Evolutionary conservation across 2,113 vertebrate genomes (phyloP).

Genomic region (Vicugna pacos): DNA sequence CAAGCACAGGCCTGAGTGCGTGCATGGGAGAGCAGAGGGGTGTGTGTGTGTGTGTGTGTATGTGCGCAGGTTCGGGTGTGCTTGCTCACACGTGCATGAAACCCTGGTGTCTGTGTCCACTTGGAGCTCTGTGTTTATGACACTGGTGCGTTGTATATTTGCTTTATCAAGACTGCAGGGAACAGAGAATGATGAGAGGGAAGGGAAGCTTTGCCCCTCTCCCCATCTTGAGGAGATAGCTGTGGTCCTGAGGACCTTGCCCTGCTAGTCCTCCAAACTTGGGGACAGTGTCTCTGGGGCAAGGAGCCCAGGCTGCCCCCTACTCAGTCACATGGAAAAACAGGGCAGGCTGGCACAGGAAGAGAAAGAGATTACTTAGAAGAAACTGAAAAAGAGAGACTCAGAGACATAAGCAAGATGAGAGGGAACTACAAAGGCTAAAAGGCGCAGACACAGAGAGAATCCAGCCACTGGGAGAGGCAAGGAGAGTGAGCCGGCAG

Average conservation of each 20-base stretch:
- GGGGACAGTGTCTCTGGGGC: not conserved
- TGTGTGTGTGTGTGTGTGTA: not conserved
- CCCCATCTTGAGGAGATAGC: not conserved
- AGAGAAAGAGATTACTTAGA: slow-evolving; percentile 34
- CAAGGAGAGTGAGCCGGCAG: not conserved
- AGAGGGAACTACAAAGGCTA: not conserved
- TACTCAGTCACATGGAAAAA: slow-evolving; percentile 41
- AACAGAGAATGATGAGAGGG: not conserved
- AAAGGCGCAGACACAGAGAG: slow-evolving; percentile 1
- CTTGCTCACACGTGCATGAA: not conserved
- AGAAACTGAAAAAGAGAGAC: slow-evolving; percentile 54
- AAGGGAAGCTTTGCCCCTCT: slow-evolving; percentile 3
- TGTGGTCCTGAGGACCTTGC: not conserved
- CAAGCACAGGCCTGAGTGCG: slow-evolving; percentile 69
- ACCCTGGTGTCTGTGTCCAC: not conserved
- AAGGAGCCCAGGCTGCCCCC: not conserved
- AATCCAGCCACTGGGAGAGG: slow-evolving; percentile 41
- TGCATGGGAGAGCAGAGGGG: slow-evolving; percentile 9
- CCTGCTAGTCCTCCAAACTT: slow-evolving; percentile 12
- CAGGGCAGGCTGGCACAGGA: slow-evolving; percentile 50
- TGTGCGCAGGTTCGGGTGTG: not conserved
- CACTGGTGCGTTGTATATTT: not conserved
- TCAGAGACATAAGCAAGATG: slow-evolving; percentile 9
- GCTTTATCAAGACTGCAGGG: slow-evolving; percentile 30
- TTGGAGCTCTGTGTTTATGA: not conserved